These are phyloP conservation scores for Fratercula arctica DNA, from an alignment of 2,797 vertebrate genomes.

Conservation along the genomic window DNA sequence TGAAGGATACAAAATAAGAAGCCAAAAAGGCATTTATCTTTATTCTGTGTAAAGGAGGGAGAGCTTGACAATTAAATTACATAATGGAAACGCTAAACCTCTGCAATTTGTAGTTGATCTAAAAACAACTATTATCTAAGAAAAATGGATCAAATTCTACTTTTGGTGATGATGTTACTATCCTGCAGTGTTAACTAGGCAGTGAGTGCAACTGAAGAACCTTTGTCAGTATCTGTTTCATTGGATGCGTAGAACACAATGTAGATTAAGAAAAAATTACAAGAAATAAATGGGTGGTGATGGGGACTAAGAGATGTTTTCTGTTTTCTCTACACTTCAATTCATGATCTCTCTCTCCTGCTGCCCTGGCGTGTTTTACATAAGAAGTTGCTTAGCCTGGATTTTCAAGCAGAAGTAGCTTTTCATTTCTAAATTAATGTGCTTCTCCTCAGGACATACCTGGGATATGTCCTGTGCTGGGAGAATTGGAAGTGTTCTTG, in stretches of 20 bases:
- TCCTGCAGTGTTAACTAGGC: not conserved
- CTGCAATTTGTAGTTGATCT: constrained; percentile 29
- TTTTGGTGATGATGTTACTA: not conserved
- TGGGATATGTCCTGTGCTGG: not conserved
- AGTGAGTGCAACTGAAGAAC: not conserved
- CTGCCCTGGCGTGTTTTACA: not conserved
- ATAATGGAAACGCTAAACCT: constrained; percentile 4
- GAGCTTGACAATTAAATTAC: constrained; percentile 29
- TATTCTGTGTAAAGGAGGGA: not conserved
- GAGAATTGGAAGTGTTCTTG: not conserved
- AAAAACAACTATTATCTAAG: not conserved
- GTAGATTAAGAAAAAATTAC: not conserved
- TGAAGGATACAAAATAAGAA: constrained; percentile 6
- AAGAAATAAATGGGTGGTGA: not conserved
- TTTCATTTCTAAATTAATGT: not conserved
- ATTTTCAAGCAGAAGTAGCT: not conserved
- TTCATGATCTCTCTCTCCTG: not conserved
- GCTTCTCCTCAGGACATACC: not conserved
- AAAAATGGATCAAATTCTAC: not conserved
- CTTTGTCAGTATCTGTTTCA: not conserved
- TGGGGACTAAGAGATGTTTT: not conserved
- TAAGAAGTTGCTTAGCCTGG: not conserved
- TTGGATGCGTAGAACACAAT: not conserved
- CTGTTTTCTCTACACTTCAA: not conserved
- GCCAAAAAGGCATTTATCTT: constrained; percentile 24